phyloP scores from a whole-genome alignment of 2,113 vertebrate species.

The Rhodinocichla rosea region DNA sequence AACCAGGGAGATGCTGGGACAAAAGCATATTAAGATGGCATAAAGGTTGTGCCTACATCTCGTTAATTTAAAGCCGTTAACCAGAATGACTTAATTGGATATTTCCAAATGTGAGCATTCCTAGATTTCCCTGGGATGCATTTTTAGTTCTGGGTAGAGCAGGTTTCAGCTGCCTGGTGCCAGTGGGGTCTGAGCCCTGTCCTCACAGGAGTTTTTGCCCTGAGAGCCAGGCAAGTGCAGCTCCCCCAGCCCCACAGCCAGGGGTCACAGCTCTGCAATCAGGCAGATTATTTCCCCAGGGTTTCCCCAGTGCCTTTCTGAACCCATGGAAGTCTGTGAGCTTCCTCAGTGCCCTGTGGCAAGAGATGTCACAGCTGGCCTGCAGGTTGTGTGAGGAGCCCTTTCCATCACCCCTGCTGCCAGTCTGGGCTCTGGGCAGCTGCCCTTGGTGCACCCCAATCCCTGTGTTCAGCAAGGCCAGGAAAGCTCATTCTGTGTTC shows the following conservation, averaged over 20 bases:
- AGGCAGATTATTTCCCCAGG: background rate
- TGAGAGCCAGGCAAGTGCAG: background rate
- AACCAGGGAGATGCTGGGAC: background rate
- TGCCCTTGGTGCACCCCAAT: background rate
- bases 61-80: background rate
- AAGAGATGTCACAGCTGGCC: background rate
- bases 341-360: background rate
- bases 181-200: background rate
- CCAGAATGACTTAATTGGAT: background rate
- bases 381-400: background rate
- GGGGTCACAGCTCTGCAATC: background rate
- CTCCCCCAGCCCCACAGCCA: background rate
- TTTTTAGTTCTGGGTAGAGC: background rate
- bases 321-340: background rate
- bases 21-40: background rate
- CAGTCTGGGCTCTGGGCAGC: background rate
- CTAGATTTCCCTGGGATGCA: background rate
- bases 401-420: background rate
- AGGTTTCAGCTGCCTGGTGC: background rate
- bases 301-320: background rate
- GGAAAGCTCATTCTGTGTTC: accelerated
- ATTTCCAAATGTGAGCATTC: background rate
- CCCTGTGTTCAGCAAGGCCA: background rate
- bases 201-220: background rate
- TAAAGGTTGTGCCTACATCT: background rate